phyloP scores from a whole-genome alignment of 1,140 invertebrate species.

The Pseudomyrmex sp. region DNA sequence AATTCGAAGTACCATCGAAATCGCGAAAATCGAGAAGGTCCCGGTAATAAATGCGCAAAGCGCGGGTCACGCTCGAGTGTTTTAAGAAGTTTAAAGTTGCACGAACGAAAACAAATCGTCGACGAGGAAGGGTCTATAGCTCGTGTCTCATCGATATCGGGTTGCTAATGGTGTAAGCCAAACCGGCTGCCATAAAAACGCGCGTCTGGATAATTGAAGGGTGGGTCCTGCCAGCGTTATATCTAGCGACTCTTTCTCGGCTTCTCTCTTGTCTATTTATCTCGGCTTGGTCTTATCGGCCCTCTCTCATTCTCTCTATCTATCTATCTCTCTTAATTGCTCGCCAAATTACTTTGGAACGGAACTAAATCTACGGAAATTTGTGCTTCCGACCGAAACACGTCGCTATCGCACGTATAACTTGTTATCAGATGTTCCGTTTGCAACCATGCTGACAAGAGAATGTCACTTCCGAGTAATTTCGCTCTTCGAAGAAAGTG shows the following conservation, averaged over 20 bases:
- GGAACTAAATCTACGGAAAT: conserved; percentile 75
- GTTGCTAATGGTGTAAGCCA: conserved; percentile 83
- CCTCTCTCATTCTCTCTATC: conserved; percentile 11
- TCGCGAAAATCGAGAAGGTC: background rate
- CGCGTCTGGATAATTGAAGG: conserved; percentile 81
- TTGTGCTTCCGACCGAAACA: conserved; percentile 72
- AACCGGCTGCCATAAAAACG: conserved; percentile 80
- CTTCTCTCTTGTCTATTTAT: conserved; percentile 13
- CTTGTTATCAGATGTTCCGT: background rate
- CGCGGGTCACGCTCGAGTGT: background rate
- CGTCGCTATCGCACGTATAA: background rate
- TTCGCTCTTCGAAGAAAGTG: background rate
- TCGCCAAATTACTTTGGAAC: conserved; percentile 77
- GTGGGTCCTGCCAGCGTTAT: conserved; percentile 65
- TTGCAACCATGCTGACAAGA: background rate
- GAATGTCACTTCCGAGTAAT: background rate
- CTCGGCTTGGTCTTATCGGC: background rate
- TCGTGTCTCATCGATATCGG: conserved; percentile 75
- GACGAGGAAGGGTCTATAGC: conserved; percentile 49
- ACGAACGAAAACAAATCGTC: conserved; percentile 62
- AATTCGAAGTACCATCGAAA: background rate
- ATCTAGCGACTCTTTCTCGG: conserved; percentile 63
- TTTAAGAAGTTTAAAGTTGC: conserved; percentile 60
- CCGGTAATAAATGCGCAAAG: background rate
- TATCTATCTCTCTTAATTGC: conserved; percentile 75